These are phyloP conservation scores for Crenichthys baileyi DNA, from an alignment of 2,797 vertebrate species.

Conservation along the genomic window DNA sequence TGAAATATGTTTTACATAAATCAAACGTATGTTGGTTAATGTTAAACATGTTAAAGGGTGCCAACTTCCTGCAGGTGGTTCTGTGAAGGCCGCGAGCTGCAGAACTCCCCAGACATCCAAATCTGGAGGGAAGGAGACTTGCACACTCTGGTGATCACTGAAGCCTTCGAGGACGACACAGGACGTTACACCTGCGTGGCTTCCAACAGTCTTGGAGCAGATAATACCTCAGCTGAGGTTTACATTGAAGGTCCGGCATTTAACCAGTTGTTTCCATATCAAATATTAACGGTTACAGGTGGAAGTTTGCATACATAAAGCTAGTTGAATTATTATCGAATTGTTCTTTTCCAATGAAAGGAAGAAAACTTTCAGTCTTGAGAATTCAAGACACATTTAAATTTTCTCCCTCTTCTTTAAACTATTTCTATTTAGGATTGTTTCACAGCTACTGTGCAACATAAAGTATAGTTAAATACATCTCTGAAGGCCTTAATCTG, in stretches of 20 bases:
- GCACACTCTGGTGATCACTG: conserved; percentile 90
- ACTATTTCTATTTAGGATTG: too few species aligned
- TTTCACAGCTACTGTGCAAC: too few species aligned
- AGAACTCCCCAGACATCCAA: conserved; percentile 92
- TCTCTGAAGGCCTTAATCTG: too few species aligned
- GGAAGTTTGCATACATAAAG: background rate
- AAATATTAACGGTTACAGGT: background rate
- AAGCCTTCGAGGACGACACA: conserved; percentile 99
- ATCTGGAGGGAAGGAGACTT: conserved; percentile 88
- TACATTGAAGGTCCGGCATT: conserved; percentile 92
- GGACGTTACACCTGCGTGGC: conserved; percentile 96
- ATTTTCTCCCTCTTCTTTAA: too few species aligned
- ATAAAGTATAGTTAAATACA: too few species aligned
- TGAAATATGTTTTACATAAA: background rate
- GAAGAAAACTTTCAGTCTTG: too few species aligned
- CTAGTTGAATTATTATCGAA: background rate
- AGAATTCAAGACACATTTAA: too few species aligned
- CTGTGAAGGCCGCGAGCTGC: conserved; percentile 95
- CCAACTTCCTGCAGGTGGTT: conserved; percentile 88
- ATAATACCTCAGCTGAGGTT: conserved; percentile 95
- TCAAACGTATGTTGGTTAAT: background rate
- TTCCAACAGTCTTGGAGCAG: conserved; percentile 91
- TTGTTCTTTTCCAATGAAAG: background rate
- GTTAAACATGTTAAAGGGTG: background rate
- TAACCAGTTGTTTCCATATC: background rate